Conservation (phyloP, 2,888 invertebrate species). For the Hyalella azteca region DNA sequence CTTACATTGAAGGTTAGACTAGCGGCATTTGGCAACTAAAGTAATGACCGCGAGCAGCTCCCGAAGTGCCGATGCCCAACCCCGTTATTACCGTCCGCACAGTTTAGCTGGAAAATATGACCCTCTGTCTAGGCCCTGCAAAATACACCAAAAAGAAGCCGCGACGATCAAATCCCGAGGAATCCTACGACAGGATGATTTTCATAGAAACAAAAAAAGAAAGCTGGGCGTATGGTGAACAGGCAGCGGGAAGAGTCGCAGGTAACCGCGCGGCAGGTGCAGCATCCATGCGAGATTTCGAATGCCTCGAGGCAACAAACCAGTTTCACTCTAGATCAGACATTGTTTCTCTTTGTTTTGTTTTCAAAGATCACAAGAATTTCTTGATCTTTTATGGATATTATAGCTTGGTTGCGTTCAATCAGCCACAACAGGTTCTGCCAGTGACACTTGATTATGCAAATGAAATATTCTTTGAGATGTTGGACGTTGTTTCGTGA, state of each 20-base stretch:
- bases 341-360: not conserved
- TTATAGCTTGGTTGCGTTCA: not conserved
- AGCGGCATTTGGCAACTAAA: not conserved
- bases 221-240: not conserved
- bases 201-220: not conserved
- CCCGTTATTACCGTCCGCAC: constrained; percentile 30
- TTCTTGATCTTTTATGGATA: not conserved
- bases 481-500: not conserved
- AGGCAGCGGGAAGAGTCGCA: not conserved
- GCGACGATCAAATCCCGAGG: not conserved
- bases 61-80: constrained; percentile 27
- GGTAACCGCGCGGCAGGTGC: constrained; percentile 1
- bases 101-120: constrained; percentile 19
- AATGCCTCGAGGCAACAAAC: constrained; percentile 25
- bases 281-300: constrained; percentile 26
- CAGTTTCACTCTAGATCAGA: constrained; percentile 15
- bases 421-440: not conserved
- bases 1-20: no score
- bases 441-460: not conserved
- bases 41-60: constrained; percentile 27
- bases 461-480: no score
- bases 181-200: constrained; percentile 7
- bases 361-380: not conserved
- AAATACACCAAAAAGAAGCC: constrained; percentile 21
- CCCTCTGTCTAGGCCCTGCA: constrained; percentile 9